phyloP scores from a whole-genome alignment of 2,113 vertebrate genomes.

The Tenebrosternarchus preto region DNA sequence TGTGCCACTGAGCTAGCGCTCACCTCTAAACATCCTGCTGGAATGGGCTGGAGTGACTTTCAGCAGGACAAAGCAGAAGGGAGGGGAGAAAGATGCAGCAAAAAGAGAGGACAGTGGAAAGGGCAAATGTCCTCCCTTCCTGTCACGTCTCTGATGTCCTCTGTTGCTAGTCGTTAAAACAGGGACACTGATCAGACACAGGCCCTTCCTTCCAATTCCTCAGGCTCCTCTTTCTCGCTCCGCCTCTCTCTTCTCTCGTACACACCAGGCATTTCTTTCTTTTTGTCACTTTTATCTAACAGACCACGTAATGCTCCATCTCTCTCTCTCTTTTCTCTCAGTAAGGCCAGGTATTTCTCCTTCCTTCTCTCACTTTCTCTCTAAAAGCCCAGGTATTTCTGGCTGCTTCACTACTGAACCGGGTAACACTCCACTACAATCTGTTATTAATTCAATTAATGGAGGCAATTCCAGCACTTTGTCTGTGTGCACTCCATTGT shows the following conservation, averaged over 20 bases:
- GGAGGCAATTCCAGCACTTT: slow-evolving; percentile 8
- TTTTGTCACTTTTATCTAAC: no score
- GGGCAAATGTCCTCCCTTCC: slow-evolving; percentile 13
- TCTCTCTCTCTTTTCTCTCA: no score
- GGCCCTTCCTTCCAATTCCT: not conserved
- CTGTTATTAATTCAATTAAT: slow-evolving; percentile 37
- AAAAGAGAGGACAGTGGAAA: slow-evolving; percentile 11
- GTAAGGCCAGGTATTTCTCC: not conserved
- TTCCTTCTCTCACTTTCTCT: not conserved
- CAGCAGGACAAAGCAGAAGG: slow-evolving; percentile 4
- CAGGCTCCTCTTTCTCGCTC: no score
- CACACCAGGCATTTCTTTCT: no score
- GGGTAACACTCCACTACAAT: slow-evolving; percentile 1
- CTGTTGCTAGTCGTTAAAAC: not conserved
- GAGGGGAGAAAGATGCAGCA: not conserved
- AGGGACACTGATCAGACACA: slow-evolving; percentile 6
- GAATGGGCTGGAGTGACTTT: slow-evolving; percentile 1
- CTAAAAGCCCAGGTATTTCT: slow-evolving; percentile 6
- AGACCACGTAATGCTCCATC: no score
- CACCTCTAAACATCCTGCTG: slow-evolving; percentile 12
- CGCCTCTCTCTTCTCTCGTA: no score
- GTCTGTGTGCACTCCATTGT: slow-evolving; percentile 24
- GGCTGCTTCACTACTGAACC: slow-evolving; percentile 10
- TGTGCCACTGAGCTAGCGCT: not conserved
- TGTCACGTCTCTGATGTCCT: not conserved